Evolutionary conservation across 2,113 vertebrate species (phyloP).

Genomic region (Coregonus clupeaformis): DNA sequence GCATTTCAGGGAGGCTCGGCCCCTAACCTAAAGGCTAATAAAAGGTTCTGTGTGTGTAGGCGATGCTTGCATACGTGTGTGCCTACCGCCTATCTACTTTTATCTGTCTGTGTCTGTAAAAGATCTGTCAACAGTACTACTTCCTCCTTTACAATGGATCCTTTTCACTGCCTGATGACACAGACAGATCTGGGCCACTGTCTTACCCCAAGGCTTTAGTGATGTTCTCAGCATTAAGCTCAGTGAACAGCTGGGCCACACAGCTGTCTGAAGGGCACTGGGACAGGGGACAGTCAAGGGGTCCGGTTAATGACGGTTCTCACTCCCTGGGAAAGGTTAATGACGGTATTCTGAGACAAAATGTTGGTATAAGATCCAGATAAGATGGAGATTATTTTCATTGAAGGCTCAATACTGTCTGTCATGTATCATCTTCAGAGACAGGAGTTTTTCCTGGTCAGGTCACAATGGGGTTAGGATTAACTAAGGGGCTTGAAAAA

Average conservation of each 20-base stretch:
- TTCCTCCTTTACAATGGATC: background rate
- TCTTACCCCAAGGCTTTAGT: background rate
- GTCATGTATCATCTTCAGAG: no score
- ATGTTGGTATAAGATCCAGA: no score
- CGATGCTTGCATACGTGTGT: no score
- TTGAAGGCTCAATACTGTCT: no score
- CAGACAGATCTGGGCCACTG: background rate
- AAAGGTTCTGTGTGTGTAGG: background rate
- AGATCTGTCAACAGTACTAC: background rate
- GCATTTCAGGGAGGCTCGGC: background rate
- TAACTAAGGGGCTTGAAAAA: no score
- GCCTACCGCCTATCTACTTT: background rate
- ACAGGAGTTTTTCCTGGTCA: no score
- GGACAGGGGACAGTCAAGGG: constrained; percentile 4
- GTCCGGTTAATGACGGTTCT: background rate
- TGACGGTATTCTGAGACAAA: no score
- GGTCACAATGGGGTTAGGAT: no score
- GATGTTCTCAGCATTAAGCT: constrained; percentile 27
- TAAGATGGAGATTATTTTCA: no score
- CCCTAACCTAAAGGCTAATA: background rate
- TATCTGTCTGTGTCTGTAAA: background rate
- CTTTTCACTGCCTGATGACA: background rate
- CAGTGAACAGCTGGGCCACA: constrained; percentile 44
- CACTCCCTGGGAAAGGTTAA: no score
- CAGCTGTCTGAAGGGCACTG: constrained; percentile 41